Evolutionary conservation across 2,113 vertebrate genomes (phyloP).

Genomic region (Nyctereutes procyonoides): DNA sequence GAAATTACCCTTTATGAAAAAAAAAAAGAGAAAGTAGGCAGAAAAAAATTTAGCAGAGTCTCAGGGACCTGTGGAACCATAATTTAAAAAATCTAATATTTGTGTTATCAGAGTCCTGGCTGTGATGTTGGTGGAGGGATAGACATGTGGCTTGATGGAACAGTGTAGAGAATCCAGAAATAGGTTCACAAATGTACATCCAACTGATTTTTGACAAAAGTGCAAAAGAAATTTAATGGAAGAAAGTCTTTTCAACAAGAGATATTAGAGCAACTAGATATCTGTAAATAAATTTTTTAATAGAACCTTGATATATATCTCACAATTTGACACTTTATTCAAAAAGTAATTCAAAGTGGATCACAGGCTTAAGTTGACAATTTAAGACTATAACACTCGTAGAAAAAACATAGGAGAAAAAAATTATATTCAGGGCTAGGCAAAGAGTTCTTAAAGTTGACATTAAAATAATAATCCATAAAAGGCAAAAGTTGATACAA

Average conservation of each 20-base stretch:
- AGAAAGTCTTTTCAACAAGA: neutral
- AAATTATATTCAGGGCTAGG: neutral
- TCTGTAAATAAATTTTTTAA: neutral
- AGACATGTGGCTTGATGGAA: neutral
- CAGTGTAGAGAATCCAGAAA: neutral
- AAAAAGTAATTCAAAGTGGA: neutral
- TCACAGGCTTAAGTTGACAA: neutral
- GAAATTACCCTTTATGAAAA: neutral
- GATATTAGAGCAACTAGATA: neutral
- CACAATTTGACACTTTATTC: neutral
- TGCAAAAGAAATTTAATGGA: neutral
- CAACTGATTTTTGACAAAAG: neutral
- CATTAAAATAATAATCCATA: neutral
- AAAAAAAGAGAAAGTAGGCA: neutral
- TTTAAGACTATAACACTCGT: neutral
- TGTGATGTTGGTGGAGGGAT: neutral
- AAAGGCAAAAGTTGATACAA: neutral
- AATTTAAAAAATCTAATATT: neutral
- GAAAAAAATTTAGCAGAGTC: neutral
- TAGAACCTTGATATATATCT: neutral
- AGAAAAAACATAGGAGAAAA: neutral
- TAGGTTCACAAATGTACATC: neutral
- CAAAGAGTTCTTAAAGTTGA: neutral
- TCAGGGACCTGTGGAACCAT: neutral
- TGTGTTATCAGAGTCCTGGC: neutral